Evolutionary conservation across 2,888 invertebrate species (phyloP).

Genomic region (Liopterus haemorrhoidalis): DNA sequence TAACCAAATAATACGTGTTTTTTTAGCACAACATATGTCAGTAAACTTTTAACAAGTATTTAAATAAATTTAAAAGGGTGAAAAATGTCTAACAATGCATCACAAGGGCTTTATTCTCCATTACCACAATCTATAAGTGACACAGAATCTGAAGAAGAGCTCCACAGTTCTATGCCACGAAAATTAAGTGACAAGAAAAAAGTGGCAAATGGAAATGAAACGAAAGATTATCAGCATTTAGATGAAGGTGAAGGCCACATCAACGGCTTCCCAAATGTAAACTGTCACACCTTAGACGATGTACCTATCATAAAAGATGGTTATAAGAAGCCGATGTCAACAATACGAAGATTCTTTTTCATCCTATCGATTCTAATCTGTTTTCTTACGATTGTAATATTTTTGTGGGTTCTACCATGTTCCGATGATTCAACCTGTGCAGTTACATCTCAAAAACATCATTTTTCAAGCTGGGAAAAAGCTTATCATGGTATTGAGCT

Average conservation of each 20-base stretch:
- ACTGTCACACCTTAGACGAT: slow-evolving; percentile 18
- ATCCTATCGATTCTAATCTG: slow-evolving; percentile 65
- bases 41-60: background rate
- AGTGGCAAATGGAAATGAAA: slow-evolving; percentile 21
- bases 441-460: slow-evolving; percentile 46
- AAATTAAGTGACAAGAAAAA: slow-evolving; percentile 18
- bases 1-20: no score
- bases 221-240: slow-evolving; percentile 20
- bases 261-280: slow-evolving; percentile 27
- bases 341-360: slow-evolving; percentile 61
- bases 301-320: slow-evolving; percentile 27
- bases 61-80: slow-evolving; percentile 1
- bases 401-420: slow-evolving; percentile 72
- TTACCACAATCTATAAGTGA: slow-evolving; percentile 72
- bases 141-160: slow-evolving; percentile 72
- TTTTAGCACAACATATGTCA: slow-evolving; percentile 7
- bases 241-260: slow-evolving; percentile 28
- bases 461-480: slow-evolving; percentile 62
- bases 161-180: slow-evolving; percentile 39
- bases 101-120: slow-evolving; percentile 63
- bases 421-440: slow-evolving; percentile 63
- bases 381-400: slow-evolving; percentile 64
- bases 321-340: slow-evolving; percentile 52
- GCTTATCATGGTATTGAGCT: slow-evolving; percentile 64
- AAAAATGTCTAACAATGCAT: slow-evolving; percentile 29